These are phyloP conservation scores for Hofmannophila pseudospretella DNA, from an alignment of 2,888 invertebrate species.

Conservation along the genomic window DNA sequence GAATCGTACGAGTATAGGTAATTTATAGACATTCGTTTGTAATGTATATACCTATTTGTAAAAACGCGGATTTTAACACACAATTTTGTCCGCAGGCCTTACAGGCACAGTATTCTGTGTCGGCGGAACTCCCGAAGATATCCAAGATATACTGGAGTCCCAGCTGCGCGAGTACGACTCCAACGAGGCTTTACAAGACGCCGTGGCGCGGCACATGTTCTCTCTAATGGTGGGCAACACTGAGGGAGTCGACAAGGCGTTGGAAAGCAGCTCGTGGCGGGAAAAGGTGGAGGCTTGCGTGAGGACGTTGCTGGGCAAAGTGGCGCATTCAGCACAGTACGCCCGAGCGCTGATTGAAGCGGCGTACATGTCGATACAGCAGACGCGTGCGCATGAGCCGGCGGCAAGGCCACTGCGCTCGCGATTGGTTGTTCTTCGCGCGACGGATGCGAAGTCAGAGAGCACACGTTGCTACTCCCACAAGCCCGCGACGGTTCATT, in stretches of 20 bases:
- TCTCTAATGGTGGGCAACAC: conserved; percentile 27
- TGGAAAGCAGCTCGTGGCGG: conserved; percentile 21
- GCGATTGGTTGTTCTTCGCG: conserved; percentile 27
- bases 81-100: conserved; percentile 27
- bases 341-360: conserved; percentile 33
- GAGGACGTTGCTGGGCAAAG: conserved; percentile 32
- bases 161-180: conserved; percentile 25
- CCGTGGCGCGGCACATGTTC: conserved; percentile 40
- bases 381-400: conserved; percentile 18
- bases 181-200: conserved; percentile 35
- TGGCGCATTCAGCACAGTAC: conserved; percentile 45
- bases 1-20: too few relatives aligned
- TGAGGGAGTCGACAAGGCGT: conserved; percentile 15
- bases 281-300: conserved; percentile 32
- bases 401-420: conserved; percentile 26
- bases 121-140: conserved; percentile 40
- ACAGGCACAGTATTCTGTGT: conserved; percentile 47
- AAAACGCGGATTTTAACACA: too few relatives aligned
- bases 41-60: too few relatives aligned
- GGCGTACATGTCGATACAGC: conserved; percentile 27
- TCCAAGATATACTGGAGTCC: conserved; percentile 25
- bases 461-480: too few relatives aligned
- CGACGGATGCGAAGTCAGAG: conserved; percentile 5
- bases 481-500: conserved; percentile 24
- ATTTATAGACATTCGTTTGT: too few relatives aligned